Base-by-base conservation (phyloP, 2,113 vertebrate genomes). In the Ctenomys sociabilis region DNA sequence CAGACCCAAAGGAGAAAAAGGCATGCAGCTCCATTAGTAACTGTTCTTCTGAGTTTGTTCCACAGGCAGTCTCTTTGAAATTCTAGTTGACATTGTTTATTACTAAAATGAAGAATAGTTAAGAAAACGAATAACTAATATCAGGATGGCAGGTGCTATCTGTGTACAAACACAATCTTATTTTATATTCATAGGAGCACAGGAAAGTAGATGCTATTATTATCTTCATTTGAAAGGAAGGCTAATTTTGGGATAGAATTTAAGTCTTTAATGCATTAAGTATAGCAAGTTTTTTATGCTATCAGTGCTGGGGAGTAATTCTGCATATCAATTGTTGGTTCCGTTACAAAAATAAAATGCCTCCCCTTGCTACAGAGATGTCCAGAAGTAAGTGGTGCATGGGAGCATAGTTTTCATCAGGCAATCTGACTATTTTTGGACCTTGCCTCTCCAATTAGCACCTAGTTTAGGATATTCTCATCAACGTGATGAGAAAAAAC, bases 401-500 rank as follows among this genome's bases (percentile, higher is more conserved):
- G 3, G 19, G 78, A 61, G 5, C 1, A 40, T 40, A 17, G 43
- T 92, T 91, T 85, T 91, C 37, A 85, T 54, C 5, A 21, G 30
- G n/a, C 10, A 80, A 19, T n/a, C 28, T 70, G 45, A 72, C 11
- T 88, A 77, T 93, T 93, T 77, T 94, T 72, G 64, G n/a, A 45
- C 32, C 40, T 90, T 90, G 19, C 28, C 11, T 1, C 63, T 19
- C 4, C 52, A 63, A 40, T 52, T 95, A 93, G 94, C 88, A 11
- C 66, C 9, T 59, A 93, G 24, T n/a, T 85, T 91, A 35, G 32
- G 32, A 40, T 90, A 52, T 66, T 82, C 87, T 30, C 7, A 75
- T 90, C 75, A 87, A 37, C 72, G 88, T 95, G 32, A 87, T 73
- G 26, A 63, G 93, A 90, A 96, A 54, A 95, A 95, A 73, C 43